Evolutionary conservation across 2,797 vertebrate species (phyloP), one percentile per base, ranked within the genome.

Genomic region (Periparus ater): DNA sequence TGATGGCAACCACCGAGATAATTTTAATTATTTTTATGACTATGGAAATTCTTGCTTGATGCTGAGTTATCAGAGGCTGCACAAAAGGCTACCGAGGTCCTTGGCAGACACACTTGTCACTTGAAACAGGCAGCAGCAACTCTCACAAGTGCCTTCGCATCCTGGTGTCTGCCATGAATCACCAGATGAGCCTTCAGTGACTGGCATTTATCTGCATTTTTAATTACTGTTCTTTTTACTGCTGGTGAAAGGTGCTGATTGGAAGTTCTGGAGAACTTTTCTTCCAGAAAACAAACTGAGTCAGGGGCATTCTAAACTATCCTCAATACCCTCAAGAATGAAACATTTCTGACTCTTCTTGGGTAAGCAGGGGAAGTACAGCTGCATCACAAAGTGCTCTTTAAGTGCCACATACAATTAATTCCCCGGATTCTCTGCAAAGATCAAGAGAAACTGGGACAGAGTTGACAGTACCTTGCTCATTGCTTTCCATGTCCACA

Each of bases 341-440:
- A 78, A 55, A 58, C 40, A 23, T 53, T 78, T 78, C 84, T 63
- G 85, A 44, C 36, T 68, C 51, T 48, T 65, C 77, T 23, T 5
- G 4, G 68, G 65, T 48, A 40, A 88, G 58, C 17, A 89, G 42
- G 10, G 34, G 27, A 90, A 84, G 74, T 21, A 36, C 27, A 92
- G 78, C 81, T 88, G 78, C 58, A 65, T 47, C 82, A 91, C 14
- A 89, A 95, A 96, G 95, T 89, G 91, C 95, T 93, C 78, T 62
- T 30, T 60, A 96, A 95, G 95, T 96, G 96, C 87, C 73, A 89
- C 26, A 17, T 10, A 71, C 14, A 92, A 81, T 63, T 42, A 54
- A 85, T 61, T 57, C 63, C 68, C 47, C 40, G 73, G 30, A 53
- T 58, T 74, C 82, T 74, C 82, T 74, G 21, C 53, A 83, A 61